phyloP scores from a whole-genome alignment of 2,797 vertebrate genomes.

The Distichodus sexfasciatus region DNA sequence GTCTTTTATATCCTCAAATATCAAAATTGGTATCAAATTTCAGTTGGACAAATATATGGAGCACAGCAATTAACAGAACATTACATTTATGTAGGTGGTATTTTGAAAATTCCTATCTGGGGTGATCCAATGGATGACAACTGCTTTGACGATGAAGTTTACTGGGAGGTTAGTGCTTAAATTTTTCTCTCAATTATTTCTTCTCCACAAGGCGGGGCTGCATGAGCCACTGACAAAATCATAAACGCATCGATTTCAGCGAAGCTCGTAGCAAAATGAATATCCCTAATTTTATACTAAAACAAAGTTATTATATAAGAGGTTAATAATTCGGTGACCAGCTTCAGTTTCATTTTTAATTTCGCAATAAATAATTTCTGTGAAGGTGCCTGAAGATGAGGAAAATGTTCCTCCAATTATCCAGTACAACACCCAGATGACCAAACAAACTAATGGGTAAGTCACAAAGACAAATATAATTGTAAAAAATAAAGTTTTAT shows the following conservation, averaged over 20 bases:
- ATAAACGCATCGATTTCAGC: too few relatives aligned
- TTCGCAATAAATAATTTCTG: background rate
- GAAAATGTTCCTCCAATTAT: constrained; percentile 71
- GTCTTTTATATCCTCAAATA: too few relatives aligned
- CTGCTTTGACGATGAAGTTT: constrained; percentile 89
- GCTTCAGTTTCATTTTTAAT: background rate
- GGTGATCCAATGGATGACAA: constrained; percentile 87
- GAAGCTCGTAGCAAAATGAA: background rate
- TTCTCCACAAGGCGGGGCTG: constrained; percentile 45
- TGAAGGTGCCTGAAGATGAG: constrained; percentile 84
- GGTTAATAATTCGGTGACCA: too few relatives aligned
- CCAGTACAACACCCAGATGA: constrained; percentile 75
- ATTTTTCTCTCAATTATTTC: background rate
- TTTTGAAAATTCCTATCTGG: constrained; percentile 88
- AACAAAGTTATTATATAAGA: too few relatives aligned
- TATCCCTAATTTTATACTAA: too few relatives aligned
- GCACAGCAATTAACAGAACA: background rate
- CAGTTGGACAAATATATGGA: too few relatives aligned
- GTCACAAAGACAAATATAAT: too few relatives aligned
- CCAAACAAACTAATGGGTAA: constrained; percentile 62
- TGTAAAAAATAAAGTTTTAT: too few relatives aligned
- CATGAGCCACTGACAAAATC: background rate
- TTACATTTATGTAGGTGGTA: constrained; percentile 69
- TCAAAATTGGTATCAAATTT: too few relatives aligned
- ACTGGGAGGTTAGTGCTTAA: constrained; percentile 87